Evolutionary conservation across 2,888 invertebrate genomes (phyloP).

Genomic region (Vanessa cardui): DNA sequence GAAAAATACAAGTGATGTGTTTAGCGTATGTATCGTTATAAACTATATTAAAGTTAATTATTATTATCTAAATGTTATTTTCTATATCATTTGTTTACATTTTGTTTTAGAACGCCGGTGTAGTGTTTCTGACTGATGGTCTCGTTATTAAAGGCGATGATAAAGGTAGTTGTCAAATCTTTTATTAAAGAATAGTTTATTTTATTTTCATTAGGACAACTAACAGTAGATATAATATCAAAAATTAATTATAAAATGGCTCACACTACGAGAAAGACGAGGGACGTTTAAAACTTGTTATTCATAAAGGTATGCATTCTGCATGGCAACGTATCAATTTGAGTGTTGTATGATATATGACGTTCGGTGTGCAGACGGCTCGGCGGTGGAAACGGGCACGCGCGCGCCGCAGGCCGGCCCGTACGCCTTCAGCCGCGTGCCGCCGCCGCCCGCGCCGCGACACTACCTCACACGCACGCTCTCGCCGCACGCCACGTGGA

Average conservation of each 20-base stretch:
- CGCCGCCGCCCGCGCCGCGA: constrained; percentile 90
- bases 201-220: no score
- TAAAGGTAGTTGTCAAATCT: constrained; percentile 70
- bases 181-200: no score
- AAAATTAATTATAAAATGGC: no score
- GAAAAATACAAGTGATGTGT: constrained; percentile 65
- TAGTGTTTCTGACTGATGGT: constrained; percentile 89
- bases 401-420: constrained; percentile 93
- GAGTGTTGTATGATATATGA: no score
- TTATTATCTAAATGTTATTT: background rate
- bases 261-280: no score
- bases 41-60: background rate
- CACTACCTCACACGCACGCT: constrained; percentile 86
- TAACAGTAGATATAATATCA: no score
- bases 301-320: no score
- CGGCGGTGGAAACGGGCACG: constrained; percentile 80
- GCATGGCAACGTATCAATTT: no score
- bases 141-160: constrained; percentile 83
- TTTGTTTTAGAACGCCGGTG: constrained; percentile 87
- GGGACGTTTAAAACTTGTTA: no score
- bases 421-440: constrained; percentile 94
- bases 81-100: constrained; percentile 18
- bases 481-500: constrained; percentile 90
- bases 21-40: constrained; percentile 54
- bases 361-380: background rate